Percentiles rank a stretch among this genome's conserved stretches.
Evolutionary conservation across 2,113 vertebrate species (phyloP).

Genomic region (Pluvialis apricaria): DNA sequence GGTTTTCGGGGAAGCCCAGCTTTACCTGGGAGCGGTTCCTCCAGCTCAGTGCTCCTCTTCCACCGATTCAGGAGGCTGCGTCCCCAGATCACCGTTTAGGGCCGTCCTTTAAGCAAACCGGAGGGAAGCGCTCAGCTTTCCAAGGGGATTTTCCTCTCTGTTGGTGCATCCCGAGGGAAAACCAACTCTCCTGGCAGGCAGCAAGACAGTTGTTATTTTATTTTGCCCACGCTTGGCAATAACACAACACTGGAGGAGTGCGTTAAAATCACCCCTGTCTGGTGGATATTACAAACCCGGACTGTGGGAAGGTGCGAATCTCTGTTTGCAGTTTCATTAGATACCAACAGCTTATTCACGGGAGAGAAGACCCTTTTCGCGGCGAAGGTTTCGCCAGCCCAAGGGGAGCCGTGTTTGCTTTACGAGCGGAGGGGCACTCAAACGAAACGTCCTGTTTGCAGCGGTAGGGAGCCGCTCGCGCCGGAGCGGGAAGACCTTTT

Average conservation of each 20-base stretch:
- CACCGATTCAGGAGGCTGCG: fast-evolving
- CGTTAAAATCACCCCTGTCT: not conserved
- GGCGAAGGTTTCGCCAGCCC: not conserved
- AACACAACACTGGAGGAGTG: not conserved
- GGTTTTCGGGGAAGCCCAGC: not conserved
- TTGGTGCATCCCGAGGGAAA: not conserved
- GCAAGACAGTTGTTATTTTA: not conserved
- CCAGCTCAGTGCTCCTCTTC: not conserved
- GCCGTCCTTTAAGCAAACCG: not conserved
- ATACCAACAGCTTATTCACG: not conserved
- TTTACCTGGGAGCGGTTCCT: not conserved
- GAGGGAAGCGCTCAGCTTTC: not conserved
- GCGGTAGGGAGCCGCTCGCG: not conserved
- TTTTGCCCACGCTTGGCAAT: not conserved
- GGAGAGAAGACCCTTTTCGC: not conserved
- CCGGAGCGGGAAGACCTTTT: not conserved
- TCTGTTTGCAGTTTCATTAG: not conserved
- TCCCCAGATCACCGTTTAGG: fast-evolving
- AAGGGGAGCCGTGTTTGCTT: not conserved
- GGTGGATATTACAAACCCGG: not conserved
- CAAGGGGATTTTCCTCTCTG: not conserved
- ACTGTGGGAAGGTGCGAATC: not conserved
- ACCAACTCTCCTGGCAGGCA: not conserved
- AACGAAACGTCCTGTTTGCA: not conserved
- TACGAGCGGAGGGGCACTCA: not conserved